Conservation (phyloP, 2,113 vertebrate species). For the Kryptolebias marmoratus region DNA sequence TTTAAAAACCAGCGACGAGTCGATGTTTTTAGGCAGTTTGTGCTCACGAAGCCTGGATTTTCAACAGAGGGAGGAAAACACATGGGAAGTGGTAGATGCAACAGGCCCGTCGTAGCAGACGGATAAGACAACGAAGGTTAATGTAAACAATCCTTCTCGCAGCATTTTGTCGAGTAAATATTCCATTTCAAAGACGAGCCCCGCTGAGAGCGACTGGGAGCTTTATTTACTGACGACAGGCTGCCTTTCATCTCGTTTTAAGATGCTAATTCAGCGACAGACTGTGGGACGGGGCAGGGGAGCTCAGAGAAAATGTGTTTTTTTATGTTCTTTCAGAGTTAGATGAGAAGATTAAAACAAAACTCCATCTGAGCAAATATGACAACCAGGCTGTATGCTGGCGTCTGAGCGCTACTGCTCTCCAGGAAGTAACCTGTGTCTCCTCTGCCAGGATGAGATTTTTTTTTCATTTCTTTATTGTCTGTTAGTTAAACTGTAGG, state of each 20-base stretch:
- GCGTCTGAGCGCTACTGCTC: neutral
- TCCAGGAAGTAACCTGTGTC: neutral
- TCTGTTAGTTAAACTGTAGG: too few relatives aligned
- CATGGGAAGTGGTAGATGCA: slow-evolving; percentile 3
- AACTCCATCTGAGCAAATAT: neutral
- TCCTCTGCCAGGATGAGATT: too few relatives aligned
- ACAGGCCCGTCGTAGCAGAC: slow-evolving; percentile 35
- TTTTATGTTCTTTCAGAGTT: neutral
- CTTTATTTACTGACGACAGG: slow-evolving; percentile 2
- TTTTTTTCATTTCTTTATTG: too few relatives aligned
- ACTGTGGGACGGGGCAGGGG: slow-evolving; percentile 11
- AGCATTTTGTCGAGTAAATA: slow-evolving; percentile 9
- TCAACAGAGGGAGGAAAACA: slow-evolving; percentile 12
- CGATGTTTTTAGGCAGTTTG: slow-evolving; percentile 25
- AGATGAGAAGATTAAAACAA: neutral
- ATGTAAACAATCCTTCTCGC: slow-evolving; percentile 40
- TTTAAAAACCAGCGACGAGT: slow-evolving; percentile 25
- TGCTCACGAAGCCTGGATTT: slow-evolving; percentile 5
- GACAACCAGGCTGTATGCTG: neutral
- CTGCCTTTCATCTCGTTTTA: slow-evolving; percentile 31
- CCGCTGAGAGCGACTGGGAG: slow-evolving; percentile 7
- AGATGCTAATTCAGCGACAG: slow-evolving; percentile 37
- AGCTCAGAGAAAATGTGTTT: slow-evolving; percentile 13
- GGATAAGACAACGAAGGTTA: slow-evolving; percentile 12
- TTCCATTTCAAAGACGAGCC: slow-evolving; percentile 48